A percentile compares a stretch with the other conserved stretches of the same genome.
Conservation (phyloP, 2,888 invertebrate genomes). For the Drosophila setosimentum region DNA sequence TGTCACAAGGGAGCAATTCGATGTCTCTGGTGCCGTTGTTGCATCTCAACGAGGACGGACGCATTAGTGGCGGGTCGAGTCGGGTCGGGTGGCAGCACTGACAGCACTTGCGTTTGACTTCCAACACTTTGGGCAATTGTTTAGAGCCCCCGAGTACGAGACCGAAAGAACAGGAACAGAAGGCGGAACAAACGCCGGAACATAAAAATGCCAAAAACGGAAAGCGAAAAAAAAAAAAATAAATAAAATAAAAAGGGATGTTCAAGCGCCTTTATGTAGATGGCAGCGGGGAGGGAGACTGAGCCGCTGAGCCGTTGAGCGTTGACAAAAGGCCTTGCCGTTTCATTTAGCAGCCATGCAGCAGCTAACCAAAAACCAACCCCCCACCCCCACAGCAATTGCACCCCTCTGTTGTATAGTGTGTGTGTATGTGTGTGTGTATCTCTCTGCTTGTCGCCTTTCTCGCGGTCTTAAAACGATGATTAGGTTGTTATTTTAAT, state of each 20-base stretch:
- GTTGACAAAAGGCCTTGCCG: constrained; percentile 80
- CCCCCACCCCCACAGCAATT: constrained; percentile 18
- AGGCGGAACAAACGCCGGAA: constrained; percentile 85
- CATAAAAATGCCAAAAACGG: constrained; percentile 80
- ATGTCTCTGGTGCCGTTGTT: constrained; percentile 64
- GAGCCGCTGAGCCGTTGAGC: constrained; percentile 59
- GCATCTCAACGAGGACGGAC: constrained; percentile 43
- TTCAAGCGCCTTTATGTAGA: constrained; percentile 34
- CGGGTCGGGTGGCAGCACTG: constrained; percentile 62
- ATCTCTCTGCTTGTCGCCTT: constrained; percentile 70
- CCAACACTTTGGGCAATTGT: constrained; percentile 83
- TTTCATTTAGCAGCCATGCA: constrained; percentile 77
- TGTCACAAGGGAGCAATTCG: constrained; percentile 86
- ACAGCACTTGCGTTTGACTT: constrained; percentile 82
- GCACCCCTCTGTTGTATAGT: constrained; percentile 37
- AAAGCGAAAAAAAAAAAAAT: constrained; percentile 28
- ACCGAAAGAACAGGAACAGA: constrained; percentile 76
- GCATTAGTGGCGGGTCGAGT: constrained; percentile 60
- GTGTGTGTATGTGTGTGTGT: constrained; percentile 9
- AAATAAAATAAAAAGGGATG: constrained; percentile 62
- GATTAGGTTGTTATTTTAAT: constrained; percentile 86
- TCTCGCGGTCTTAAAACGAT: constrained; percentile 85
- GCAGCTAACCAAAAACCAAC: constrained; percentile 34
- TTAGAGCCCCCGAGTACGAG: constrained; percentile 53
- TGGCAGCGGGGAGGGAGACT: not conserved